These are phyloP conservation scores for Leiothrix lutea DNA, from an alignment of 2,113 vertebrate genomes.

Conservation along the genomic window DNA sequence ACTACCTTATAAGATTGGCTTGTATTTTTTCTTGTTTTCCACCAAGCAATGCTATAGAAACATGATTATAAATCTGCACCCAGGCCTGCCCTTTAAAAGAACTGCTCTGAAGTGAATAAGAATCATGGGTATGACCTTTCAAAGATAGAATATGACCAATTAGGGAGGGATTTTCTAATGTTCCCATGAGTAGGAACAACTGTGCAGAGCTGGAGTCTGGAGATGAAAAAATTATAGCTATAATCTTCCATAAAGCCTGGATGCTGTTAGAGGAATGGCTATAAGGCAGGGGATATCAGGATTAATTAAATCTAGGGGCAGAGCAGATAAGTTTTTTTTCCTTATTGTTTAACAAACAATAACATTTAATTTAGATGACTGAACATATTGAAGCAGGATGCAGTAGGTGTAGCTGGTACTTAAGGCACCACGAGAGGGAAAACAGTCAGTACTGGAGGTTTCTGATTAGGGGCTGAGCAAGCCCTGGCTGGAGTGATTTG, in stretches of 20 bases:
- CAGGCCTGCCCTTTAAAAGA: conserved; percentile 8
- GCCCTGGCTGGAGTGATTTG: not conserved
- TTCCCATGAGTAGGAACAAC: not conserved
- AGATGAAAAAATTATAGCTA: not conserved
- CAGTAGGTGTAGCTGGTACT: not conserved
- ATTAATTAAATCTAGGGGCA: not conserved
- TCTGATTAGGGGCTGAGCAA: not conserved
- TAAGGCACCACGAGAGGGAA: rapidly evolving
- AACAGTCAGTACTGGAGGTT: not conserved
- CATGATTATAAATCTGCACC: not conserved
- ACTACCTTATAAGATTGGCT: not conserved
- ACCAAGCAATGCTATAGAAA: not conserved
- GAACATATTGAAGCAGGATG: not conserved
- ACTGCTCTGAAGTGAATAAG: not conserved
- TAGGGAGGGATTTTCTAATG: conserved; percentile 4
- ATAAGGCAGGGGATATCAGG: not conserved
- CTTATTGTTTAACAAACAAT: not conserved
- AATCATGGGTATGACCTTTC: conserved; percentile 51
- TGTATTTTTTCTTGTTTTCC: not conserved
- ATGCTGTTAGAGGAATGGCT: not conserved
- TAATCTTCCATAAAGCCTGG: not conserved
- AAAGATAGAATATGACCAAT: conserved; percentile 4
- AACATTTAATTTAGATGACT: not conserved
- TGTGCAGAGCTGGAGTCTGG: not conserved
- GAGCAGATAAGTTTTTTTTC: not conserved